Evolutionary conservation across 2,113 vertebrate species (phyloP).

Genomic region (Alces alces): DNA sequence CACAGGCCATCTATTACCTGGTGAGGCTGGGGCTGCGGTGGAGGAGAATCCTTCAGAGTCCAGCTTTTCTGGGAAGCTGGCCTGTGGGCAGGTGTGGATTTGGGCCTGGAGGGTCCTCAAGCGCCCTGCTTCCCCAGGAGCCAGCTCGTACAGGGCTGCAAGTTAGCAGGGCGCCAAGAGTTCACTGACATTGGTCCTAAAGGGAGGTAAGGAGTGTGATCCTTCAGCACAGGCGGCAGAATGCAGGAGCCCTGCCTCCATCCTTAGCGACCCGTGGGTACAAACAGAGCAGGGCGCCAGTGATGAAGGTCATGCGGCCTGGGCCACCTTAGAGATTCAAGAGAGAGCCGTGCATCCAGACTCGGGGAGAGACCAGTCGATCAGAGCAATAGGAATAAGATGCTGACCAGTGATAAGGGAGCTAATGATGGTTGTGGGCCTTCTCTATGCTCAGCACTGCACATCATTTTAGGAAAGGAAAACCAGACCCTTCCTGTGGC

Average conservation of each 20-base stretch:
- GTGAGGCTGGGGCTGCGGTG: fast-evolving
- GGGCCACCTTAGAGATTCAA: background rate
- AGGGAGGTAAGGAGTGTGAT: fast-evolving
- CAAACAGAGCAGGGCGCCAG: background rate
- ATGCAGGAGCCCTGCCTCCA: fast-evolving
- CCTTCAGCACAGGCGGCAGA: background rate
- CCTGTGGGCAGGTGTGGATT: background rate
- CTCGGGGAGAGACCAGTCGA: background rate
- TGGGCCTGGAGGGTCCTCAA: background rate
- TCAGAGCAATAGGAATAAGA: background rate
- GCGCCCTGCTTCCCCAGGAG: background rate
- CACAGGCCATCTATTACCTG: too few relatives aligned
- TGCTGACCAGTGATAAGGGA: too few relatives aligned
- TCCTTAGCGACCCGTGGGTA: fast-evolving
- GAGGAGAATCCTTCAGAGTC: background rate
- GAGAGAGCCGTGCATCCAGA: background rate
- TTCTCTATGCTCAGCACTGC: background rate
- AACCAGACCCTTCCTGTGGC: fast-evolving
- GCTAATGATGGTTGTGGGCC: fast-evolving
- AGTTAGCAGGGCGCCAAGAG: background rate
- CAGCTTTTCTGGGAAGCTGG: background rate
- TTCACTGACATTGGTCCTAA: background rate
- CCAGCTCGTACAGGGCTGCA: background rate
- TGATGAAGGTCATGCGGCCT: fast-evolving
- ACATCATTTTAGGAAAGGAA: background rate